phyloP scores from a whole-genome alignment of 2,797 vertebrate genomes.

The Pseudomugil gertrudae region DNA sequence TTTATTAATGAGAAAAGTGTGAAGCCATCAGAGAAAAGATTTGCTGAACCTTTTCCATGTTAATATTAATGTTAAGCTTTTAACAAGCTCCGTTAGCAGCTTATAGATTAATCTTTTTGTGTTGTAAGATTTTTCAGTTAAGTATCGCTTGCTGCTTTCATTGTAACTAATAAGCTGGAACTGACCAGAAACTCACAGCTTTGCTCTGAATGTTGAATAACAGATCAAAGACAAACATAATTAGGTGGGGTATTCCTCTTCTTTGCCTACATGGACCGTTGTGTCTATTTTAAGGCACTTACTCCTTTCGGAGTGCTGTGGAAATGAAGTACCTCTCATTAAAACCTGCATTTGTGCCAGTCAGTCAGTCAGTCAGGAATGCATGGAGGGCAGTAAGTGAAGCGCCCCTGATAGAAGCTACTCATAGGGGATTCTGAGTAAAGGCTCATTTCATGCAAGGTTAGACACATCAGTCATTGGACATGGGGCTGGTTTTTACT shows the following conservation, averaged over 20 bases:
- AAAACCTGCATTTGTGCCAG: constrained; percentile 75
- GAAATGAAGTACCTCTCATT: constrained; percentile 79
- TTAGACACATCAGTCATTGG: constrained; percentile 83
- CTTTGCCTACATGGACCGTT: constrained; percentile 38
- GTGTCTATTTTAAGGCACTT: constrained; percentile 62
- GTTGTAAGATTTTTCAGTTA: not conserved
- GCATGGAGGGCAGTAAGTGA: constrained; percentile 60
- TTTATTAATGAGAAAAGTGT: not conserved
- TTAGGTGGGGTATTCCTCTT: constrained; percentile 41
- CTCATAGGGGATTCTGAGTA: constrained; percentile 67
- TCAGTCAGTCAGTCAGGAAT: constrained; percentile 67
- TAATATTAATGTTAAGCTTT: too few species aligned
- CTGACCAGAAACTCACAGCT: constrained; percentile 27
- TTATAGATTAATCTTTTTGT: too few species aligned
- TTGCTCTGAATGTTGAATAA: constrained; percentile 27
- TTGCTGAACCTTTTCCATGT: too few species aligned
- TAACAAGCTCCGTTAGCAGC: too few species aligned
- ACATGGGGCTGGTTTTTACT: constrained; percentile 71
- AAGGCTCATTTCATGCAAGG: constrained; percentile 84
- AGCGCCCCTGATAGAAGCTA: constrained; percentile 67
- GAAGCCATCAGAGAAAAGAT: too few species aligned
- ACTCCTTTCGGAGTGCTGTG: constrained; percentile 64
- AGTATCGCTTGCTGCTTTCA: not conserved
- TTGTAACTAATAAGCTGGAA: constrained; percentile 2
- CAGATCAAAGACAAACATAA: constrained; percentile 36